Conservation (phyloP, 2,113 vertebrate genomes). For the Triplophysa siluroides region DNA sequence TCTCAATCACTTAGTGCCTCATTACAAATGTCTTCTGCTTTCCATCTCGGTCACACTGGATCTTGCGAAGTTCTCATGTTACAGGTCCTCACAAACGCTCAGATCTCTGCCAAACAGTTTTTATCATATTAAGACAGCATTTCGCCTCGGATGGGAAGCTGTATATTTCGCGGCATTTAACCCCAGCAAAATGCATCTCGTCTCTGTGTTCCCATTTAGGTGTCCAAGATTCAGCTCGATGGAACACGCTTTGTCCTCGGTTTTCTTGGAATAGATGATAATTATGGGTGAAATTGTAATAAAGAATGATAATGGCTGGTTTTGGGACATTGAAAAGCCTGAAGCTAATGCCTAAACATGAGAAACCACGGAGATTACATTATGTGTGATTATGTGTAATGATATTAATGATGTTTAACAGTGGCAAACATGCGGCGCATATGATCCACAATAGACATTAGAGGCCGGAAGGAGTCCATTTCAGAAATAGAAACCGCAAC, state of each 20-base stretch:
- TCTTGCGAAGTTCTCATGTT: constrained; percentile 38
- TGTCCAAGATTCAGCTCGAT: constrained; percentile 4
- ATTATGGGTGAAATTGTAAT: background rate
- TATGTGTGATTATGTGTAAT: constrained; percentile 48
- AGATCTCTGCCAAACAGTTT: constrained; percentile 32
- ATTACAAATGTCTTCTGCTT: constrained; percentile 16
- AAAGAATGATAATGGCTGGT: constrained; percentile 39
- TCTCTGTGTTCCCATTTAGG: background rate
- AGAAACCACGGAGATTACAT: constrained; percentile 38
- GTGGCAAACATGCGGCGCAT: constrained; percentile 26
- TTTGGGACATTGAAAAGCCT: constrained; percentile 44
- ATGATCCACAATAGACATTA: constrained; percentile 31
- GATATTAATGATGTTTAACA: constrained; percentile 51
- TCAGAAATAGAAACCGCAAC: background rate
- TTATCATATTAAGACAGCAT: constrained; percentile 47
- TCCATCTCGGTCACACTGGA: constrained; percentile 31
- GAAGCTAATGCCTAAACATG: constrained; percentile 48
- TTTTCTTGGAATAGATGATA: constrained; percentile 33
- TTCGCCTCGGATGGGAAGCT: background rate
- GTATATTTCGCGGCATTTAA: constrained; percentile 21
- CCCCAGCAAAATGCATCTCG: constrained; percentile 31
- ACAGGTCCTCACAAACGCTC: constrained; percentile 20
- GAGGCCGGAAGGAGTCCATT: background rate
- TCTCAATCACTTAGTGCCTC: constrained; percentile 47
- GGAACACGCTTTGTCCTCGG: constrained; percentile 10